Evolutionary conservation across 2,797 vertebrate species (phyloP).

Genomic region (Etheostoma perlongum): DNA sequence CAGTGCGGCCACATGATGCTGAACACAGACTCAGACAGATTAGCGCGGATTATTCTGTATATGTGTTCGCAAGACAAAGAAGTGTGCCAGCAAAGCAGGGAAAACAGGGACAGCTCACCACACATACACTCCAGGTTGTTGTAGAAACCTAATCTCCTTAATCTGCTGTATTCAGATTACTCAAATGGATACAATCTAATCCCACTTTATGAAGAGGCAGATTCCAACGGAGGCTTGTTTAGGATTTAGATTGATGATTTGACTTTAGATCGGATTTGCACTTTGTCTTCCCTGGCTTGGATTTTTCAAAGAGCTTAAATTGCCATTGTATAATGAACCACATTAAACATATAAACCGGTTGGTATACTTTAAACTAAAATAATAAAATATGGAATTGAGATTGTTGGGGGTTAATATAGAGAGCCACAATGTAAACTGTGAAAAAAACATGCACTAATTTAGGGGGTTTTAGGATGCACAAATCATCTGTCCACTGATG

Average conservation of each 20-base stretch:
- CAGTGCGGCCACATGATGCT: neutral
- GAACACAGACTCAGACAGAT: constrained; percentile 16
- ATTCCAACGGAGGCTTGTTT: neutral
- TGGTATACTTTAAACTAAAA: neutral
- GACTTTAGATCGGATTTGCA: neutral
- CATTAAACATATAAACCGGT: neutral
- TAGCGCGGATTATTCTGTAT: constrained; percentile 12
- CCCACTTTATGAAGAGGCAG: neutral
- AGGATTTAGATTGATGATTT: neutral
- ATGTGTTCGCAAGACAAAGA: constrained; percentile 14
- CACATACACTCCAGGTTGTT: neutral
- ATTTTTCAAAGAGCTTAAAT: neutral
- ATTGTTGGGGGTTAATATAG: neutral
- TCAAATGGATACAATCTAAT: neutral
- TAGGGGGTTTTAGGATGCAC: neutral
- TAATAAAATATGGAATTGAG: neutral
- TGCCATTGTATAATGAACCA: neutral
- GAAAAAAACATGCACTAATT: too few relatives aligned
- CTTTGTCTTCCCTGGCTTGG: neutral
- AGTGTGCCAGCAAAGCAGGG: constrained; percentile 17
- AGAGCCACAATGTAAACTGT: too few relatives aligned
- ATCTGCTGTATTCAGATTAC: constrained; percentile 4
- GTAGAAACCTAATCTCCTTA: neutral
- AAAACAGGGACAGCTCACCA: neutral
- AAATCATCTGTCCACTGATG: neutral